Percentiles rank a stretch among this genome's conserved stretches.
Conservation (phyloP, 2,888 invertebrate genomes). For the Troides oblongomaculatus region DNA sequence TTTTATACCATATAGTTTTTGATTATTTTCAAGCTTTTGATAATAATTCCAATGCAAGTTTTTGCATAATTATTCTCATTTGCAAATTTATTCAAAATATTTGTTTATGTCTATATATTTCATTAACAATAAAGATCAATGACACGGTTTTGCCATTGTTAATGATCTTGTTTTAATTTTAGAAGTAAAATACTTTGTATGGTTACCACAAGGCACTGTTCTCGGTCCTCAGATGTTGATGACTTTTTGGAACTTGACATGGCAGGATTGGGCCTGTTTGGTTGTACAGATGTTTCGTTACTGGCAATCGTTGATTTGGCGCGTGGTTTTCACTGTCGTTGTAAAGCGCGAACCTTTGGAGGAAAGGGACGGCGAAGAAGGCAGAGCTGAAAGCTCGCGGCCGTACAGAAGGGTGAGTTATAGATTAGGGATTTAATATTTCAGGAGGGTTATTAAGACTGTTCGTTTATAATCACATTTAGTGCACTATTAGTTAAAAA, state of each 20-base stretch:
- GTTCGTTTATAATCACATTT: no score
- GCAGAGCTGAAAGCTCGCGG: background rate
- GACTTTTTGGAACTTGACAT: constrained; percentile 43
- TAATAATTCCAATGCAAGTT: no score
- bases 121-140: no score
- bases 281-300: constrained; percentile 46
- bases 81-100: no score
- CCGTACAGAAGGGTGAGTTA: constrained; percentile 11
- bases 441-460: no score
- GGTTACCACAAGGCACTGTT: constrained; percentile 32
- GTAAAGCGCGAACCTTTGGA: constrained; percentile 41
- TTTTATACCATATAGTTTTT: no score
- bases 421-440: constrained; percentile 1
- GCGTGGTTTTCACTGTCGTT: constrained; percentile 42
- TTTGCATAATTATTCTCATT: no score
- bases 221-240: constrained; percentile 49
- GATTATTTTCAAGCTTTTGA: no score
- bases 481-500: no score
- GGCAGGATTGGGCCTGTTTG: constrained; percentile 48
- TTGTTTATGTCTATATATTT: no score
- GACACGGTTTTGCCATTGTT: no score
- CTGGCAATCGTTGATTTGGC: constrained; percentile 48
- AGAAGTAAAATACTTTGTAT: background rate
- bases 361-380: constrained; percentile 7
- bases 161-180: no score